Evolutionary conservation across 2,888 invertebrate species (phyloP), one percentile per base, ranked within the genome.

Genomic region (Tenthredo distinguenda): DNA sequence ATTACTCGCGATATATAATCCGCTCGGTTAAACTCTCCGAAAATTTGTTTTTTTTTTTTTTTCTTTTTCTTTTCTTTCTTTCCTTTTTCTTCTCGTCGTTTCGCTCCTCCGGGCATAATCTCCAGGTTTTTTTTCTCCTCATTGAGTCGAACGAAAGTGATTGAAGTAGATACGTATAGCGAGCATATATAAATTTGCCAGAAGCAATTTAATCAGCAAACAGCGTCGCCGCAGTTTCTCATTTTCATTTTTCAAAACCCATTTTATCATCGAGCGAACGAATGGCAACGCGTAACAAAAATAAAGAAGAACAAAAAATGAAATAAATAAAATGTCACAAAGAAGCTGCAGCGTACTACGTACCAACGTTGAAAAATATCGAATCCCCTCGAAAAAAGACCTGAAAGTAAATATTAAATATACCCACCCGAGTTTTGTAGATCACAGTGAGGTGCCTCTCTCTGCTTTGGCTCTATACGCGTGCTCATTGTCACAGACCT

Each of bases 1-100:
- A 77, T 77, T 55, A 77, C 40, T 77, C 55, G 18, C 12, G 34
- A 47, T 26, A 50, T 55, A 31, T 77, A 31, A 77, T 77, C 55
- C 77, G 31, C 31, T 34, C 15, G 31, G 15, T 55, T 55, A n/a
- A 55, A 55, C 7, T 34, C 21, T 31, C 50, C 15, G 21, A 18
- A 50, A 77, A 77, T 77, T 31, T 50, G 12, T 31, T 50, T 26
- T 26, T 62, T 62, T 12, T 4, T 10, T 5, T 18, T 50, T 62
- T 10, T 62, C 26, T 12, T 3, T 10, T 5, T 65, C 26, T 4
- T 0, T 47, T 21, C 0, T 58, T 58, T 0, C 21, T 7, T 18
- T 31, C 12, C 6, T 31, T 12, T 18, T 71, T n/a, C 37, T 26
- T 26, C 72, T 40, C 72, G n/a, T 21, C 40, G 0, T 34, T 15